Evolutionary conservation across 2,113 vertebrate genomes (phyloP).

Genomic region (Oxygymnocypris stewartii): DNA sequence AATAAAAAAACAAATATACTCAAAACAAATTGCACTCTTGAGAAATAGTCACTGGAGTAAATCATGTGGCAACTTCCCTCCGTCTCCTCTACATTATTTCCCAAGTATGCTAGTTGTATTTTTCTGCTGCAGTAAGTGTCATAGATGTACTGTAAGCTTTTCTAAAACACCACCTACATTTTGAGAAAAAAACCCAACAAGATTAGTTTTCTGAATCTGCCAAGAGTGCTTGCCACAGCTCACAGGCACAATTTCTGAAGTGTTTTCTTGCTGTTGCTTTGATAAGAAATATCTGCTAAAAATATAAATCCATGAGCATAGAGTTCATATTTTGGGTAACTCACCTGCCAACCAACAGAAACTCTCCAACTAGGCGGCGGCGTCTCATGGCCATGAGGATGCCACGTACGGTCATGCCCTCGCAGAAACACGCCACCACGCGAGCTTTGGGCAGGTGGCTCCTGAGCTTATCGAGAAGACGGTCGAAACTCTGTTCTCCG

Average conservation of each 20-base stretch:
- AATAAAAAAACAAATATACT: neutral
- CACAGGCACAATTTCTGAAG: neutral
- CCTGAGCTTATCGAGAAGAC: constrained; percentile 87
- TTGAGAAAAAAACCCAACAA: neutral
- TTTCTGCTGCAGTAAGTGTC: neutral
- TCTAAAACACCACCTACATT: neutral
- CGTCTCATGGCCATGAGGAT: constrained; percentile 97
- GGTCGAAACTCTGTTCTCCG: constrained; percentile 90
- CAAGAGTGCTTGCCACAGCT: neutral
- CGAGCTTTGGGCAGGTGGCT: constrained; percentile 93
- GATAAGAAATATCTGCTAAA: neutral
- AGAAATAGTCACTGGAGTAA: neutral
- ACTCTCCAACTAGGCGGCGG: constrained; percentile 86
- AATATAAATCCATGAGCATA: neutral
- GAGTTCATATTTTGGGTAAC: constrained; percentile 51
- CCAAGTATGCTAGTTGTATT: neutral
- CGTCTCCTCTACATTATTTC: neutral
- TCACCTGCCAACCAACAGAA: constrained; percentile 95
- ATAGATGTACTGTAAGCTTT: constrained; percentile 18
- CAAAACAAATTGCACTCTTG: neutral
- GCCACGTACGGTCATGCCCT: constrained; percentile 96
- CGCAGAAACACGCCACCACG: constrained; percentile 97
- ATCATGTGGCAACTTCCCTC: neutral
- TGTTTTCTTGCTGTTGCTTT: neutral
- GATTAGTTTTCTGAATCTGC: neutral